phyloP scores from a whole-genome alignment of 1,140 invertebrate genomes.

The Pseudomyrmex cubaensis region DNA sequence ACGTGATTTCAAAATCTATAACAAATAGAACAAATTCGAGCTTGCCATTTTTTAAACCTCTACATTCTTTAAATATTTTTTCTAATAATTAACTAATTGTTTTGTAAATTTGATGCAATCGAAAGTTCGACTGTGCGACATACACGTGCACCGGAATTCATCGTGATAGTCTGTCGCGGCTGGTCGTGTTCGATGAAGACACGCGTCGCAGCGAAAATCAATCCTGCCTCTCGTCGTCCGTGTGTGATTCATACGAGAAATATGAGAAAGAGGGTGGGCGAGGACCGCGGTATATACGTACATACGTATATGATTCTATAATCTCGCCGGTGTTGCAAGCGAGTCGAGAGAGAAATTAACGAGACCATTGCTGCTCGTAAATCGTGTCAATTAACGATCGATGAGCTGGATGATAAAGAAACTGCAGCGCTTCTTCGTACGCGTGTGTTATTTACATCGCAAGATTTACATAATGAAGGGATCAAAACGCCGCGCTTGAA shows the following conservation, averaged over 20 bases:
- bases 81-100: background rate
- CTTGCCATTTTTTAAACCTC: background rate
- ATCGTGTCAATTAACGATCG: conserved; percentile 45
- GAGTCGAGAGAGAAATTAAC: conserved; percentile 41
- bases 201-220: conserved; percentile 55
- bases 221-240: conserved; percentile 25
- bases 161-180: conserved; percentile 28
- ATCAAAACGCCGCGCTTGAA: conserved; percentile 35
- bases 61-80: background rate
- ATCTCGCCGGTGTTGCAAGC: background rate
- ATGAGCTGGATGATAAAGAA: conserved; percentile 41
- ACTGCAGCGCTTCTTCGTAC: conserved; percentile 9
- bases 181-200: conserved; percentile 23
- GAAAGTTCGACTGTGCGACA: background rate
- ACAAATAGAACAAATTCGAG: background rate
- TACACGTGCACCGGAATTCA: background rate
- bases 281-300: background rate
- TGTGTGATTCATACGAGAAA: conserved; percentile 63
- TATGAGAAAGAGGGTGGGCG: conserved; percentile 46
- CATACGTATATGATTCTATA: conserved; percentile 15
- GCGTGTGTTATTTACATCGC: conserved; percentile 38
- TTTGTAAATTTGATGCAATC: background rate
- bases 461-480: conserved; percentile 29
- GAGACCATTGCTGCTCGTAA: conserved; percentile 40
- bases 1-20: background rate